A percentile compares a stretch with the other conserved stretches of the same genome.
Evolutionary conservation across 1,140 invertebrate genomes (phyloP).

Genomic region (Lepidurus packardi): DNA sequence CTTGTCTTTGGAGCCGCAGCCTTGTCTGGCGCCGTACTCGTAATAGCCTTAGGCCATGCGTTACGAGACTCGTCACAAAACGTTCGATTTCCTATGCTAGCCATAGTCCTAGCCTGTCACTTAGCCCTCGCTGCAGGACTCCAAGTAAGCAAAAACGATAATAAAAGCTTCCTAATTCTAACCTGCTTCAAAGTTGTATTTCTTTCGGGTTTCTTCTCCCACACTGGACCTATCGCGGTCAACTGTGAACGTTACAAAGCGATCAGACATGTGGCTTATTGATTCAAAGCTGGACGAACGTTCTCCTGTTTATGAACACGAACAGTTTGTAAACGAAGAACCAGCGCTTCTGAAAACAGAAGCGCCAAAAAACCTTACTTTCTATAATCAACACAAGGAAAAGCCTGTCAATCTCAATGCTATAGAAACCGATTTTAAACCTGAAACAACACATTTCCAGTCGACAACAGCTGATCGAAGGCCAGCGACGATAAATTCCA

Average conservation of each 20-base stretch:
- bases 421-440: background rate
- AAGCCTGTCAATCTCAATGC: background rate
- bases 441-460: background rate
- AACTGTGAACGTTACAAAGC: background rate
- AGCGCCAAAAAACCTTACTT: background rate
- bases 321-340: background rate
- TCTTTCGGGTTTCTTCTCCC: background rate
- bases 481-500: background rate
- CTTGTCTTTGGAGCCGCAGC: constrained; percentile 70
- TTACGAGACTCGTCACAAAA: constrained; percentile 53
- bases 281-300: background rate
- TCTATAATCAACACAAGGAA: background rate
- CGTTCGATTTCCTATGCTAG: background rate
- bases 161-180: background rate
- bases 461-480: background rate
- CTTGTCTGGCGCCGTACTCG: constrained; percentile 76
- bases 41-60: constrained; percentile 72
- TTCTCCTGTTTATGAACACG: background rate
- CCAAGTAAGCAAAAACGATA: background rate
- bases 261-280: background rate
- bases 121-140: constrained; percentile 26
- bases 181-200: background rate
- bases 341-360: background rate
- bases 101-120: constrained; percentile 14
- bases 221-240: background rate